A percentile compares a stretch with the other conserved stretches of the same genome.
Conservation (phyloP, 2,113 vertebrate genomes). For the Pelusios castaneus region DNA sequence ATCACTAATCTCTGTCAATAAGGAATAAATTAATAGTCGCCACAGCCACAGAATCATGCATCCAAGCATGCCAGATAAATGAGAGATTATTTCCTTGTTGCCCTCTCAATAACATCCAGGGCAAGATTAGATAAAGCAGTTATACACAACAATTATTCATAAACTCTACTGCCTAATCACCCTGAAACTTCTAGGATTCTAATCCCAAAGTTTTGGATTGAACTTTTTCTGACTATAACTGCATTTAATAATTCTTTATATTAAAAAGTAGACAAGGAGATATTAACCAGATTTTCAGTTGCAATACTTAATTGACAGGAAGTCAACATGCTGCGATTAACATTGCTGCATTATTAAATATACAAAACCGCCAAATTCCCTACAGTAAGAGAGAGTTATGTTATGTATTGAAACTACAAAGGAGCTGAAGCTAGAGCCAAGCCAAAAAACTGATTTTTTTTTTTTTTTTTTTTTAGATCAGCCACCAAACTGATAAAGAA, state of each 20-base stretch:
- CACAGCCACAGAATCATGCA: background rate
- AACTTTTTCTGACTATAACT: background rate
- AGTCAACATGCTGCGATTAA: background rate
- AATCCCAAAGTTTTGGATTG: background rate
- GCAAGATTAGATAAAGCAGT: background rate
- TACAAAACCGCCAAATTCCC: background rate
- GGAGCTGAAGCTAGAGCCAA: background rate
- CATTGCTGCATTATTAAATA: background rate
- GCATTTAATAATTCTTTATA: slow-evolving; percentile 1
- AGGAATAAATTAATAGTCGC: background rate
- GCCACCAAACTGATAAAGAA: too few relatives aligned
- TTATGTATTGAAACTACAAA: background rate
- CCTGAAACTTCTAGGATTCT: background rate
- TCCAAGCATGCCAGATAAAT: background rate
- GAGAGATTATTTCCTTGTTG: background rate
- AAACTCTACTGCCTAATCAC: background rate
- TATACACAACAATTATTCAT: background rate
- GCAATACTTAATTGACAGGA: background rate
- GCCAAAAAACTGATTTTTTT: too few relatives aligned
- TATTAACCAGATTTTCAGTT: background rate
- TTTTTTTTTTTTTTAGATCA: too few relatives aligned
- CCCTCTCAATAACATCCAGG: background rate
- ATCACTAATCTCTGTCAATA: background rate
- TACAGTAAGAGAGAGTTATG: background rate
- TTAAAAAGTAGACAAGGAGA: slow-evolving; percentile 13